Conservation (phyloP, 2,888 invertebrate species). For the Diaperis boleti region DNA sequence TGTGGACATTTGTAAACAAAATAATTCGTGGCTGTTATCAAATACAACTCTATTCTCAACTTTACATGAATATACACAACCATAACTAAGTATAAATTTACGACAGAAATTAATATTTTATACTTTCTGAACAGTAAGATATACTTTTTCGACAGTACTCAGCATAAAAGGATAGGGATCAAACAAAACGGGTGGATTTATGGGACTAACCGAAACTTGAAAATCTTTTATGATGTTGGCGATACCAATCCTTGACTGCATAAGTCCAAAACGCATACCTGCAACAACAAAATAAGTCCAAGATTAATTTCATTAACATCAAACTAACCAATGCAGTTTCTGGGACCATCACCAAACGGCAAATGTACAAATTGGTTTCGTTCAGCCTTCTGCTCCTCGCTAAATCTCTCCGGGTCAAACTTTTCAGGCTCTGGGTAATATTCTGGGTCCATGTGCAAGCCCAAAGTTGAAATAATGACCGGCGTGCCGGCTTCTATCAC, state of each 20-base stretch:
- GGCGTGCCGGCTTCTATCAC: slow-evolving; percentile 56
- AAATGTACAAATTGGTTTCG: slow-evolving; percentile 53
- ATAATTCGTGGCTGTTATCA: no score
- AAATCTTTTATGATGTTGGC: slow-evolving; percentile 55
- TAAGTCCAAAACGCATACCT: slow-evolving; percentile 54
- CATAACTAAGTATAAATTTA: no score
- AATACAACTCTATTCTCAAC: no score
- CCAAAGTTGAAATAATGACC: slow-evolving; percentile 52
- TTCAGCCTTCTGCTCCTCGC: slow-evolving; percentile 54
- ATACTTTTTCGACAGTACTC: slow-evolving; percentile 1
- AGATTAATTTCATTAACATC: slow-evolving; percentile 22
- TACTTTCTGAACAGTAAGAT: slow-evolving; percentile 16
- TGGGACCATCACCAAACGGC: slow-evolving; percentile 57
- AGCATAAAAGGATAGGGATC: slow-evolving; percentile 16
- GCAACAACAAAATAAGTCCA: slow-evolving; percentile 19
- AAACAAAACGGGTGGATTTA: neutral
- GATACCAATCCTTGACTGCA: slow-evolving; percentile 52
- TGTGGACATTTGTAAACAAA: no score
- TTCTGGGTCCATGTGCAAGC: slow-evolving; percentile 53
- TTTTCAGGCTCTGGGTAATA: slow-evolving; percentile 10
- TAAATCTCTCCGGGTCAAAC: slow-evolving; percentile 36
- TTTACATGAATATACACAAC: no score
- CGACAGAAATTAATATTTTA: no score
- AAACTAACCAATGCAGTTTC: slow-evolving; percentile 55
- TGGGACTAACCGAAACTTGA: slow-evolving; percentile 44